Percentiles rank a stretch among this genome's conserved stretches.
phyloP scores from a whole-genome alignment of 2,888 invertebrate species.

The Apodemia duryi region DNA sequence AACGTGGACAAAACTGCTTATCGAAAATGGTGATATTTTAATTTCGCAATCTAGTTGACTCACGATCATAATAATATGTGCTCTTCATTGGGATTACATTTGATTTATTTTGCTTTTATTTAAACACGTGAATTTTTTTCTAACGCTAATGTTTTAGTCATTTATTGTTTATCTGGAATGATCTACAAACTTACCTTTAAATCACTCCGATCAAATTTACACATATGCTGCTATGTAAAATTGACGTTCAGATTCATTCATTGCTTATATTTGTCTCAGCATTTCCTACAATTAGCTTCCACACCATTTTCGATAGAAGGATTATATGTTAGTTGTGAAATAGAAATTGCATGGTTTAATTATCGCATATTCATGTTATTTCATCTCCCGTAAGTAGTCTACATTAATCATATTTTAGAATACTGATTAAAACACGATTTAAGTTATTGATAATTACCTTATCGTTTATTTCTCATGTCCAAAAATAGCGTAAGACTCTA shows the following conservation, averaged over 20 bases:
- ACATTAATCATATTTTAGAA: conserved; percentile 12
- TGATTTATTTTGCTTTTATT: conserved; percentile 47
- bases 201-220: conserved; percentile 46
- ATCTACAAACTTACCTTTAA: conserved; percentile 17
- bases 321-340: conserved; percentile 40
- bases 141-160: background rate
- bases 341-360: conserved; percentile 31
- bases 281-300: conserved; percentile 52
- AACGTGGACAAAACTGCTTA: conserved; percentile 46
- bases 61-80: conserved; percentile 33
- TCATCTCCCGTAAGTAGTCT: conserved; percentile 13
- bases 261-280: conserved; percentile 46
- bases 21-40: conserved; percentile 61
- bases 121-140: conserved; percentile 28
- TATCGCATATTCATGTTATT: conserved; percentile 17
- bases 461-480: conserved; percentile 24
- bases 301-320: conserved; percentile 66
- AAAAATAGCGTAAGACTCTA: conserved; percentile 30
- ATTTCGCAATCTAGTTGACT: conserved; percentile 39
- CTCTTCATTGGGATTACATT: conserved; percentile 41
- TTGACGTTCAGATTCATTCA: conserved; percentile 56
- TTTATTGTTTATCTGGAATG: conserved; percentile 28
- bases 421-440: background rate
- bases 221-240: conserved; percentile 51
- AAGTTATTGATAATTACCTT: background rate